phyloP scores from a whole-genome alignment of 2,797 vertebrate species.

The Leontocebus nigricollis region DNA sequence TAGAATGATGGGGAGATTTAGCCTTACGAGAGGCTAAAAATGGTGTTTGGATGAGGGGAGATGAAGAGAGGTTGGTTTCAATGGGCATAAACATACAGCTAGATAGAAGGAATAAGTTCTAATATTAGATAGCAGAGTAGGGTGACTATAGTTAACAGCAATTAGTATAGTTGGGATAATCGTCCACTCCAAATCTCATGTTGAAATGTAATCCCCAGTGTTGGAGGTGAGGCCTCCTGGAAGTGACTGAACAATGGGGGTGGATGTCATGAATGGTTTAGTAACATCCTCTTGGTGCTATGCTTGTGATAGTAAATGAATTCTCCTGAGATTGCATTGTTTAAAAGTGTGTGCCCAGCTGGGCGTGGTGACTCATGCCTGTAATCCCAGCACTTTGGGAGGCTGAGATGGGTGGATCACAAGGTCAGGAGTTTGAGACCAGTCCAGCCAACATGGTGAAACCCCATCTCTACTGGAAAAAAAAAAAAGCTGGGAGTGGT shows the following conservation, averaged over 20 bases:
- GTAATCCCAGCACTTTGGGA: neutral
- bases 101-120: neutral
- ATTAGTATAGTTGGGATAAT: neutral
- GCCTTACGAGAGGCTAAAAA: neutral
- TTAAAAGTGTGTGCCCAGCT: neutral
- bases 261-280: neutral
- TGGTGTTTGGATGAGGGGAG: neutral
- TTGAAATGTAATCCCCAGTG: neutral
- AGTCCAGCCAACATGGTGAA: neutral
- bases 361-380: neutral
- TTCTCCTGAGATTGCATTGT: neutral
- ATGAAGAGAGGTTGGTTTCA: neutral
- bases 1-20: neutral
- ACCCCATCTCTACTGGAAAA: neutral
- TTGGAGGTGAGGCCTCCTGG: neutral
- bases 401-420: neutral
- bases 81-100: neutral
- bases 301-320: neutral
- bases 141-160: too few relatives aligned
- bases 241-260: neutral
- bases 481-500: too few relatives aligned
- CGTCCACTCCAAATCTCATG: neutral
- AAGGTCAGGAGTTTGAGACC: neutral
- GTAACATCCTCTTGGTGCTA: neutral
- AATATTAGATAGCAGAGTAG: neutral